phyloP scores from a whole-genome alignment of 2,888 invertebrate genomes.

The Yponomeuta malinellus region DNA sequence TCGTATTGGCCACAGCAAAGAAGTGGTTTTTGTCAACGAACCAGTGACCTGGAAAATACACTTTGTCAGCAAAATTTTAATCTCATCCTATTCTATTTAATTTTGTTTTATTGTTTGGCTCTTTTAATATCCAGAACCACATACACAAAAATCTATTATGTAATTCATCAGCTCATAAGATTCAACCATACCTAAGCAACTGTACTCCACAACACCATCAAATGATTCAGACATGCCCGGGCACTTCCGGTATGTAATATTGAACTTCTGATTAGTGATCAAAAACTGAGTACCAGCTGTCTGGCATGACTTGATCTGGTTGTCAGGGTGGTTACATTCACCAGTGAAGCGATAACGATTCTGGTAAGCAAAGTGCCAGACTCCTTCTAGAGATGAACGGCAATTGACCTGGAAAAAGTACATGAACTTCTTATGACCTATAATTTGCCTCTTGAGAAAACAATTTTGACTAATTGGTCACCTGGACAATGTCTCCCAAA shows the following conservation, averaged over 20 bases:
- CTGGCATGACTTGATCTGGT: conserved; percentile 94
- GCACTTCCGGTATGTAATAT: conserved; percentile 94
- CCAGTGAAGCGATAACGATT: conserved; percentile 93
- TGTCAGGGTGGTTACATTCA: conserved; percentile 92
- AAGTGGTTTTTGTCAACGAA: conserved; percentile 96
- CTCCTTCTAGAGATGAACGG: conserved; percentile 93
- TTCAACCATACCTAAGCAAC: conserved; percentile 80
- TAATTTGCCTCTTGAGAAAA: background rate
- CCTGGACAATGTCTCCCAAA: too few relatives aligned
- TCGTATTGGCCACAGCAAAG: conserved; percentile 97
- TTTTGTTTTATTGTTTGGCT: too few relatives aligned
- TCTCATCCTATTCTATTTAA: too few relatives aligned
- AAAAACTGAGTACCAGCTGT: conserved; percentile 96
- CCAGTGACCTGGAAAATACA: conserved; percentile 82
- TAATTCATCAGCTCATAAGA: too few relatives aligned
- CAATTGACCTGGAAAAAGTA: conserved; percentile 81
- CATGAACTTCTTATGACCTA: background rate
- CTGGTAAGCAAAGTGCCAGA: conserved; percentile 97
- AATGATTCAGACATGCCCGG: conserved; percentile 92
- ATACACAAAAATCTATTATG: too few relatives aligned
- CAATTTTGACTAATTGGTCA: too few relatives aligned
- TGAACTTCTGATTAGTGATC: conserved; percentile 97
- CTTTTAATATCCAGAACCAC: too few relatives aligned
- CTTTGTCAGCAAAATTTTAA: background rate
- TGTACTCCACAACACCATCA: conserved; percentile 93